Evolutionary conservation across 1,140 invertebrate genomes (phyloP), one percentile per base, ranked within the genome.

Genomic region (Ladona fulva): DNA sequence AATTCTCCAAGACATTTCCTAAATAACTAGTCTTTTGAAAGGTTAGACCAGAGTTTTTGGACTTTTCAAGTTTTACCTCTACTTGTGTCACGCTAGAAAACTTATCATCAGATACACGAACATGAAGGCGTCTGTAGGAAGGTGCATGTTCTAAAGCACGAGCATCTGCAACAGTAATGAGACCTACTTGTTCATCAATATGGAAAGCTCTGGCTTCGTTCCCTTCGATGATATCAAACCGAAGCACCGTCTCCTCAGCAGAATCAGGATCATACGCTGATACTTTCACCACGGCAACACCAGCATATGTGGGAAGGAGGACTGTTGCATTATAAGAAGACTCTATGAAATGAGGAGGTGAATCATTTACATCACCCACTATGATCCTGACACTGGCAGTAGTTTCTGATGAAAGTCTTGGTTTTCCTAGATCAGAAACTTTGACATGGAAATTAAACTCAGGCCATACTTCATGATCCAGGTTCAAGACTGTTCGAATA

Each of bases 291-390:
- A 94, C 89, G 7, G 89, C 88, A 0, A 94, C 90, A 82, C 92
- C 91, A 79, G 89, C 87, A 82, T 92, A 92, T 1, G 94, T 94
- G 22, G 96, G 96, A 42, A 96, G 82, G 14, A 96, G 85, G 19
- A 98, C 85, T 3, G 91, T 93, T 0, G 92, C 90, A 80, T 92
- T 93, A 83, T 95, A 96, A 80, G 90, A 86, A 1, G 86, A 84
- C 74, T 90, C 86, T 19, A 87, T 84, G 83, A 96, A 97, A 74
- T 86, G 86, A 0, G 95, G 95, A 14, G 93, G 89, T 81, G 92
- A 95, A 82, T 97, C 95, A 85, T 97, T 97, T 1, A 96, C 90
- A 85, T 97, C 94, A 0, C 87, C 88, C 12, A 97, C 89, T 74
- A 87, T 85, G n/a, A 98, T 93, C 80, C 89, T 86, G 10, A 94